phyloP scores from a whole-genome alignment of 2,888 invertebrate species.

The Aricia artaxerxes region DNA sequence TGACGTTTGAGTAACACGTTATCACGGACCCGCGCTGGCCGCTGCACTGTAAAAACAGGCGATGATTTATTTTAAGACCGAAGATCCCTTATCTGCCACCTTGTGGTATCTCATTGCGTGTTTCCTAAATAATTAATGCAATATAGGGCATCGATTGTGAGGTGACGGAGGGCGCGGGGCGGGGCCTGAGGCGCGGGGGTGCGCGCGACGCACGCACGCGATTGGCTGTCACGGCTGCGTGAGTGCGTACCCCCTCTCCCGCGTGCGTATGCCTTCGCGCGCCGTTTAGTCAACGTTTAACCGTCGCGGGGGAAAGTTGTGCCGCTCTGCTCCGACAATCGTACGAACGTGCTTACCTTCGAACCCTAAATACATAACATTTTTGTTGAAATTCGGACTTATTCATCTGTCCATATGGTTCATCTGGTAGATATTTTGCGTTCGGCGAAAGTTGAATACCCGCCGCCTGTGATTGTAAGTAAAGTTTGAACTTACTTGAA shows the following conservation, averaged over 20 bases:
- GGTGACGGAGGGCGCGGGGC: slow-evolving; percentile 73
- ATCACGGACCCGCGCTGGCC: slow-evolving; percentile 48
- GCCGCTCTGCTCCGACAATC: slow-evolving; percentile 55
- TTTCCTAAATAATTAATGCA: slow-evolving; percentile 82
- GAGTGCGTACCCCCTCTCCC: slow-evolving; percentile 76
- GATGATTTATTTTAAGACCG: slow-evolving; percentile 75
- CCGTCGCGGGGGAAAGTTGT: slow-evolving; percentile 61
- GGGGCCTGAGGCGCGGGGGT: slow-evolving; percentile 68
- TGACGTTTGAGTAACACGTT: slow-evolving; percentile 63
- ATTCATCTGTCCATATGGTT: slow-evolving; percentile 87
- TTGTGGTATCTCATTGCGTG: slow-evolving; percentile 81
- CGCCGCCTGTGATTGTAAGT: slow-evolving; percentile 88
- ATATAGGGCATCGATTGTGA: slow-evolving; percentile 81
- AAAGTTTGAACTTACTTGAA: slow-evolving; percentile 52
- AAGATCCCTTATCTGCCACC: slow-evolving; percentile 78
- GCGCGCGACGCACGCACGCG: slow-evolving; percentile 79
- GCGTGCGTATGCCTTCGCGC: slow-evolving; percentile 72
- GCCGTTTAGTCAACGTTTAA: slow-evolving; percentile 68
- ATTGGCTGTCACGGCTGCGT: slow-evolving; percentile 77
- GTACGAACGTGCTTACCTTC: slow-evolving; percentile 61
- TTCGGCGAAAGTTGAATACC: slow-evolving; percentile 89
- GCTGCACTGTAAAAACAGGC: slow-evolving; percentile 45
- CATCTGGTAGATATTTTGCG: slow-evolving; percentile 90
- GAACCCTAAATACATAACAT: slow-evolving; percentile 50
- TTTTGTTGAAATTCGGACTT: slow-evolving; percentile 66